phyloP scores from a whole-genome alignment of 2,888 invertebrate species.

The Deilephila porcellus region DNA sequence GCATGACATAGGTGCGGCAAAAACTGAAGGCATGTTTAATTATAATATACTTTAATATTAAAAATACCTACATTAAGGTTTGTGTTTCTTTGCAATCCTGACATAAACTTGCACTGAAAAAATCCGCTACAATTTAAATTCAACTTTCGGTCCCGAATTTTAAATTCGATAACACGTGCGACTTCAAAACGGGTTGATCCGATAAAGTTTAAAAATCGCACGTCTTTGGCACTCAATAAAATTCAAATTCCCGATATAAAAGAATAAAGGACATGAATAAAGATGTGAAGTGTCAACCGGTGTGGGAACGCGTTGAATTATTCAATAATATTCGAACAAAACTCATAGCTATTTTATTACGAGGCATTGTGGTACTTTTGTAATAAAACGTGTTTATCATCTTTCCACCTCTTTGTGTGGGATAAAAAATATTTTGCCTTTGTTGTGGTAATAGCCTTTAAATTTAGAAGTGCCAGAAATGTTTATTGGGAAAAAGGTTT shows the following conservation, averaged over 20 bases:
- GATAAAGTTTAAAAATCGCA: constrained; percentile 27
- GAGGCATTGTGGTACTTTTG: constrained; percentile 37
- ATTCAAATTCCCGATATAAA: constrained; percentile 51
- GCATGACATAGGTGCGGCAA: too few relatives aligned
- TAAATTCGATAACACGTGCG: background rate
- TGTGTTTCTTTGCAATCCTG: too few relatives aligned
- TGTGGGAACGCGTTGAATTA: constrained; percentile 47
- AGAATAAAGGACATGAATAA: constrained; percentile 53
- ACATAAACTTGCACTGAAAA: too few relatives aligned
- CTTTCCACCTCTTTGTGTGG: constrained; percentile 17
- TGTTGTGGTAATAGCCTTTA: background rate
- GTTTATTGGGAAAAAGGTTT: too few relatives aligned
- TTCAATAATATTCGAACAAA: constrained; percentile 45
- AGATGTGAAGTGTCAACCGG: constrained; percentile 45
- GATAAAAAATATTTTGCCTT: background rate
- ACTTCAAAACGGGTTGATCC: background rate
- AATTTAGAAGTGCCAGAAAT: background rate
- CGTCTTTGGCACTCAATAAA: constrained; percentile 41
- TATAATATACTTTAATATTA: too few relatives aligned
- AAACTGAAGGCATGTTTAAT: too few relatives aligned
- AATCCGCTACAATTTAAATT: too few relatives aligned
- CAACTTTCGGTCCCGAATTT: background rate
- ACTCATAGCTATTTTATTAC: constrained; percentile 37
- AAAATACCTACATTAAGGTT: too few relatives aligned
- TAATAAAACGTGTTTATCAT: constrained; percentile 31